A percentile compares a stretch with the other conserved stretches of the same genome.
Conservation (phyloP, 2,888 invertebrate species). For the Timandra comae region DNA sequence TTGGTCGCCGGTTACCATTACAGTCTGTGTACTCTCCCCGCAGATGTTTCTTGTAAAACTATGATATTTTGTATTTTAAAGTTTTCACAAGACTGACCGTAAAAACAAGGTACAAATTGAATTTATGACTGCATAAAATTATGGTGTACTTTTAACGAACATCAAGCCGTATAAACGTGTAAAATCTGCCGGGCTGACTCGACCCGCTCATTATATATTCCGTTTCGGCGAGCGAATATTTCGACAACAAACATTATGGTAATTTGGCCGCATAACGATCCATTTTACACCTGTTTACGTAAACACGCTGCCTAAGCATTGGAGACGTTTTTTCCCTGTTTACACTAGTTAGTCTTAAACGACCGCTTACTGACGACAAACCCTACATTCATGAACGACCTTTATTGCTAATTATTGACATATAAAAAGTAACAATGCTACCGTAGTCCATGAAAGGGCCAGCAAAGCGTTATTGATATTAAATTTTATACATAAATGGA, state of each 20-base stretch:
- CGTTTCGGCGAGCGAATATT: slow-evolving; percentile 63
- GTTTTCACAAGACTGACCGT: slow-evolving; percentile 28
- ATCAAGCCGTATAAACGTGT: slow-evolving; percentile 50
- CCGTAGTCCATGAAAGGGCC: too few relatives aligned
- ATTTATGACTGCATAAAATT: slow-evolving; percentile 55
- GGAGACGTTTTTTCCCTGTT: slow-evolving; percentile 48
- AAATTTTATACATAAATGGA: too few relatives aligned
- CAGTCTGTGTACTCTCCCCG: too few relatives aligned
- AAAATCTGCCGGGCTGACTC: slow-evolving; percentile 52
- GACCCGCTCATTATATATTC: slow-evolving; percentile 63
- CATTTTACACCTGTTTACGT: slow-evolving; percentile 71
- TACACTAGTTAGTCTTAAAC: slow-evolving; percentile 31
- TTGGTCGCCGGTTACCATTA: too few relatives aligned
- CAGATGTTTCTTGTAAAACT: too few relatives aligned
- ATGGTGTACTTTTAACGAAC: slow-evolving; percentile 52
- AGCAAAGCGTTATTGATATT: too few relatives aligned
- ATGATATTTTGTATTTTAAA: slow-evolving; percentile 17
- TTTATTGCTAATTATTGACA: slow-evolving; percentile 24
- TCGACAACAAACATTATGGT: slow-evolving; percentile 72
- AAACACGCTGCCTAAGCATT: slow-evolving; percentile 57
- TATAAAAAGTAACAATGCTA: background rate
- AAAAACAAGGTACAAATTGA: slow-evolving; percentile 45
- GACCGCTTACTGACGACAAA: slow-evolving; percentile 28
- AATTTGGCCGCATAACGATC: slow-evolving; percentile 64
- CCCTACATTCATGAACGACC: slow-evolving; percentile 28